Percentiles rank a stretch among this genome's conserved stretches.
Conservation (phyloP, 2,113 vertebrate genomes). For the Limnothrissa miodon region DNA sequence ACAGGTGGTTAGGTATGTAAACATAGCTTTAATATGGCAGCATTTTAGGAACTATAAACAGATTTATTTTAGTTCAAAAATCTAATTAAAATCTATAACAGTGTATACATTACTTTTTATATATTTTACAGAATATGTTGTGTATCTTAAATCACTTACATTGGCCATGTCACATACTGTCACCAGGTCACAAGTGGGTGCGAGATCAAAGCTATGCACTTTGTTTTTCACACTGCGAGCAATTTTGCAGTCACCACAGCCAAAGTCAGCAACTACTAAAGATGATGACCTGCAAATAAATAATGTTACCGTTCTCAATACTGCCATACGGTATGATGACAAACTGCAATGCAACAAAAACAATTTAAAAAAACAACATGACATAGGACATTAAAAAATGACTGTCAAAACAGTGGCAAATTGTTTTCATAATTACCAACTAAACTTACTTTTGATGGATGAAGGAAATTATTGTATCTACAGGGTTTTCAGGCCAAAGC, state of each 20-base stretch:
- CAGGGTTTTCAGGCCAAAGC: conserved; percentile 84
- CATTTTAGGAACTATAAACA: no score
- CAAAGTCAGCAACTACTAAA: conserved; percentile 90
- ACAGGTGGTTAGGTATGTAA: no score
- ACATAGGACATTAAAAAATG: neutral
- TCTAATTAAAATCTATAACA: neutral
- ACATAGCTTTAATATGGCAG: no score
- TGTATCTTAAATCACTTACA: conserved; percentile 61
- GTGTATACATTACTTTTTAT: neutral
- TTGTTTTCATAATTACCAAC: neutral
- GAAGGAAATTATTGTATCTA: conserved; percentile 76
- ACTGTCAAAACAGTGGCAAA: neutral
- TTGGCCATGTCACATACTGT: conserved; percentile 91
- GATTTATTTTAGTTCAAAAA: no score
- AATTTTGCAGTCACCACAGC: conserved; percentile 89
- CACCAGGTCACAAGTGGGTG: conserved; percentile 77
- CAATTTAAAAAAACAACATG: neutral
- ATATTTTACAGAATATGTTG: neutral
- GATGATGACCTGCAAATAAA: conserved; percentile 72
- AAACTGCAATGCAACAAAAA: neutral
- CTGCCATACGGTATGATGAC: neutral
- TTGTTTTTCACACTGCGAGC: conserved; percentile 81
- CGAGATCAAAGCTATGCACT: conserved; percentile 91
- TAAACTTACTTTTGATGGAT: conserved; percentile 76
- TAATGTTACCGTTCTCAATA: neutral